Evolutionary conservation across 2,113 vertebrate genomes (phyloP), one percentile per base, ranked within the genome.

Genomic region (Oenanthe oenanthe): DNA sequence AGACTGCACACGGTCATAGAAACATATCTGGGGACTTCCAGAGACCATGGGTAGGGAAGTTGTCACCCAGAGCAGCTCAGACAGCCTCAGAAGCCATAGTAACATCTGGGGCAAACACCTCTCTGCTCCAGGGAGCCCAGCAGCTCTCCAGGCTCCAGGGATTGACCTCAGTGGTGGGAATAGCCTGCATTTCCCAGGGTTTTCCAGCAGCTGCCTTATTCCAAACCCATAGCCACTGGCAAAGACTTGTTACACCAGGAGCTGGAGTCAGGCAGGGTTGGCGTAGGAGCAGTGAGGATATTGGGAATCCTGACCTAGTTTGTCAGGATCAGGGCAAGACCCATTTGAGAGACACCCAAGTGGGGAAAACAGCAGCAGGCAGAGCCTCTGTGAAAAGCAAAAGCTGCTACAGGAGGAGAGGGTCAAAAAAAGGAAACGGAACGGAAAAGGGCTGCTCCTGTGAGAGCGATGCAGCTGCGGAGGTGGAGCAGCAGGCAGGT

Each of bases 401-500:
- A 77, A 54, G 17, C 65, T 4, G 10, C 63, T 54, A 7, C 26
- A 19, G 73, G 26, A 68, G 83, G 53, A 68, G 43, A 56, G 26
- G 32, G 72, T 34, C 32, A 9, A 2, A 79, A 62, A 83, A 65
- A 51, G 60, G 85, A 76, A 76, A 53, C 7, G 1, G 45, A 79
- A 68, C 5, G 79, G 94, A 83, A 93, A 54, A 89, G 90, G 92
- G 83, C 83, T 78, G 96, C 79, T 88, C 66, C 95, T 51, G 54
- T 61, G 38, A 75, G 32, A 71, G 51, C 24, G 48, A 25, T 57
- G 74, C 18, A 14, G 77, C 83, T 91, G 83, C 1, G 82, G 95
- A 97, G 96, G 97, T 96, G 96, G 97, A 92, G 96, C 96, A 47
- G 89, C 89, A 89, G 92, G 95, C 92, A 95, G 93, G 83, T 95